Evolutionary conservation across 2,888 invertebrate genomes (phyloP), one percentile per base, ranked within the genome.

Genomic region (Dendrolimus houi): DNA sequence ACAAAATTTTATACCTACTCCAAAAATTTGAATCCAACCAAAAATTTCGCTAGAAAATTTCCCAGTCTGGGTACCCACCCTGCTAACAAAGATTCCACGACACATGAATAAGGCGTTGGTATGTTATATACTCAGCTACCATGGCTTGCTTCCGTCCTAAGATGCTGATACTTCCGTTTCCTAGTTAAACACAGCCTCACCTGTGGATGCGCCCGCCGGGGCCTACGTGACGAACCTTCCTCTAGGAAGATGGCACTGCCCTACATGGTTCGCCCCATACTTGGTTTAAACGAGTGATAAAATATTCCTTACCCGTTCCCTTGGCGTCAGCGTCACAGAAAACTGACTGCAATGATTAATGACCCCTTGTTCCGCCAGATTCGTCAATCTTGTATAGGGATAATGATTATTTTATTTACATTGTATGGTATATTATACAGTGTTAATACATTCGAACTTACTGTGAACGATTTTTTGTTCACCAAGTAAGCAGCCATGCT

Each of bases 321-420:
- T 47, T 47, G 47, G 47, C 47, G 47, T 47, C 47, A 47, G 9
- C 9, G 47, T 12, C 12, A 47, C 47, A 10, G 10, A 47, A 47
- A 47, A 47, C 47, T 12, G 47, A 47, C 47, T 47, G 9, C 9
- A 47, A 47, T 47, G 47, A 47, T 47, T 47, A 47, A 47, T 47
- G 1, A 47, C 47, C 47, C 47, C 47, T 47, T 47, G 47, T 47
- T 47, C 6, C 47, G 47, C 47, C 47, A 47, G 47, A 47, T 47
- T 47, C 47, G 47, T 47, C 47, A 47, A 12, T 47, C 12, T 12
- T 47, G 47, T 47, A 47, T 12, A 47, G 47, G 9, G 47, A 12
- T 47, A 10, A 47, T 47, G 9, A 29, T 47, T 62, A 29, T 29
- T 64, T 63, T 56, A 66, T 6, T 52, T 64, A 7, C 8, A 53